Percentiles rank a stretch among this genome's conserved stretches.
phyloP scores from a whole-genome alignment of 2,888 invertebrate genomes.

The Theretra japonica region DNA sequence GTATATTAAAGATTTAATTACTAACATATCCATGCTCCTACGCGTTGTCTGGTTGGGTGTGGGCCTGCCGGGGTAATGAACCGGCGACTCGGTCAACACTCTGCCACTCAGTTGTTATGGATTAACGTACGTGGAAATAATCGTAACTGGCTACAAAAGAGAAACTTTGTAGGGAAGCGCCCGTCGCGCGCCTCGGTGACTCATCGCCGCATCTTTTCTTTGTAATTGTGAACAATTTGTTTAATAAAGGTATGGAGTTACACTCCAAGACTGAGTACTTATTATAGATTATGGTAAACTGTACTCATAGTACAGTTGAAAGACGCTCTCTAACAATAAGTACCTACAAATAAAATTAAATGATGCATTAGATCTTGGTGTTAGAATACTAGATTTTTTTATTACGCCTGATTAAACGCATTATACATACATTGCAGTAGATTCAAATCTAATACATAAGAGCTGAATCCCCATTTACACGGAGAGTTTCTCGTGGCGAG shows the following conservation, averaged over 20 bases:
- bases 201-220: constrained; percentile 23
- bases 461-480: no score
- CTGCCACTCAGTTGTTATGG: constrained; percentile 40
- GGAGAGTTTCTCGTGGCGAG: no score
- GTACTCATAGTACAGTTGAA: no score
- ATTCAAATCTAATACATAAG: no score
- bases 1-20: not conserved
- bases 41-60: constrained; percentile 8
- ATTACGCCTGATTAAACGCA: no score
- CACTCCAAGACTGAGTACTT: not conserved
- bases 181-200: not conserved
- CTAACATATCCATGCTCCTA: not conserved
- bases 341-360: no score
- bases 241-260: not conserved
- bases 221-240: not conserved
- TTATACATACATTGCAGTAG: no score
- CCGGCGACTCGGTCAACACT: constrained; percentile 46
- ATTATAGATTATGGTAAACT: no score
- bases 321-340: no score
- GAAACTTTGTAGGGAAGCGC: constrained; percentile 24
- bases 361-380: no score
- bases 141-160: constrained; percentile 27
- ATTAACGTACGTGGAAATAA: constrained; percentile 42
- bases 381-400: no score
- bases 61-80: constrained; percentile 47